A percentile compares a stretch with the other conserved stretches of the same genome.
phyloP scores from a whole-genome alignment of 1,140 invertebrate species.

The Melipona quadrifasciata region DNA sequence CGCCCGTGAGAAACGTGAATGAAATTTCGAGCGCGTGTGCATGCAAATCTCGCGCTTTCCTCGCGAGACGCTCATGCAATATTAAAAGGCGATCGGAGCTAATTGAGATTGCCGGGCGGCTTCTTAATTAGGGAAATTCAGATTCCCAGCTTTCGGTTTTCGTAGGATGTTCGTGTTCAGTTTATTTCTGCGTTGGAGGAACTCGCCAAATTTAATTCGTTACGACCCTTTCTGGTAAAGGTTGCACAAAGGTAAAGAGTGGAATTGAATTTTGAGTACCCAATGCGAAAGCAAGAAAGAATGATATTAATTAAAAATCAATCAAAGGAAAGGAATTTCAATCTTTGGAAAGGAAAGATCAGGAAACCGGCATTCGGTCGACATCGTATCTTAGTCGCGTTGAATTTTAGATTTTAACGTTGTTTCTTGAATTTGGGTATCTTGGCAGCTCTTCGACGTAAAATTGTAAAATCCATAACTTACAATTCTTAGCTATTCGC shows the following conservation, averaged over 20 bases:
- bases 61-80: constrained; percentile 14
- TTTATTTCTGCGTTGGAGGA: not conserved
- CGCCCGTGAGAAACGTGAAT: not conserved
- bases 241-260: too few relatives aligned
- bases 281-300: too few relatives aligned
- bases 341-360: too few relatives aligned
- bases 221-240: too few relatives aligned
- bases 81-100: constrained; percentile 18
- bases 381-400: too few relatives aligned
- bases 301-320: too few relatives aligned
- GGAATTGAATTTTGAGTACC: too few relatives aligned
- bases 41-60: constrained; percentile 31
- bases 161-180: not conserved
- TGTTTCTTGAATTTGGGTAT: too few relatives aligned
- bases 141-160: constrained; percentile 34
- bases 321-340: too few relatives aligned
- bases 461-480: not conserved
- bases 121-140: constrained; percentile 38
- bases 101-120: constrained; percentile 4
- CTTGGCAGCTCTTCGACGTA: not conserved
- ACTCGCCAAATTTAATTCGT: not conserved
- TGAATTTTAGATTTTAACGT: too few relatives aligned
- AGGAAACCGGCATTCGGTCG: too few relatives aligned
- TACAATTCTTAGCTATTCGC: not conserved
- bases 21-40: constrained; percentile 18